phyloP scores from a whole-genome alignment of 2,797 vertebrate species.

The Argyrosomus regius region DNA sequence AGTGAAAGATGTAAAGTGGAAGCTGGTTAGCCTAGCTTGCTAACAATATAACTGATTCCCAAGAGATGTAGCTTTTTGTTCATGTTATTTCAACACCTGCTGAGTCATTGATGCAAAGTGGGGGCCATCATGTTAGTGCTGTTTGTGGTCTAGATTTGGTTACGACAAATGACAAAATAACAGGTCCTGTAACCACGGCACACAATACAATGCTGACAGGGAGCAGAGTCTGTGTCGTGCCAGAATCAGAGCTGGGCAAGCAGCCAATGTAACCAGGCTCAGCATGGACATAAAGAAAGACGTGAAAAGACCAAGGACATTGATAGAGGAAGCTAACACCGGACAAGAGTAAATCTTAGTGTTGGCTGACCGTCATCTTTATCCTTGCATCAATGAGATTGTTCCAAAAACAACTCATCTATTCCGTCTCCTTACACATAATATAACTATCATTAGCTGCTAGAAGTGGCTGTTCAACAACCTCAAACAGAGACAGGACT shows the following conservation, averaged over 20 bases:
- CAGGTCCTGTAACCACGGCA: too few species aligned
- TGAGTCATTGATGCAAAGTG: neutral
- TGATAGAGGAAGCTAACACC: too few species aligned
- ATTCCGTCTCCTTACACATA: conserved; percentile 35
- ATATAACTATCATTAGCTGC: conserved; percentile 14
- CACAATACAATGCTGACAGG: too few species aligned
- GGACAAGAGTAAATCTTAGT: neutral
- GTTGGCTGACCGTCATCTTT: conserved; percentile 24
- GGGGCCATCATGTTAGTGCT: neutral
- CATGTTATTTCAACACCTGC: neutral
- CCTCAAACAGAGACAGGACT: conserved; percentile 17
- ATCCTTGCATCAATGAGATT: neutral
- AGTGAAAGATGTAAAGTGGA: neutral
- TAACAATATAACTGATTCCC: neutral
- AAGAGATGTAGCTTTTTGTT: neutral
- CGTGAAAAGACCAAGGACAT: too few species aligned
- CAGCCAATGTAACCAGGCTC: too few species aligned
- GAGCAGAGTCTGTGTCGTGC: too few species aligned
- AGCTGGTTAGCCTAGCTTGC: neutral
- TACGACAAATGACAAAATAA: too few species aligned
- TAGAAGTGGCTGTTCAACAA: conserved; percentile 34
- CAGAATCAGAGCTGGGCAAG: too few species aligned
- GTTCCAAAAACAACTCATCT: conserved; percentile 30
- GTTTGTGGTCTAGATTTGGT: too few species aligned
- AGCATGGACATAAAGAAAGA: too few species aligned